A percentile compares a stretch with the other conserved stretches of the same genome.
Evolutionary conservation across 2,113 vertebrate genomes (phyloP).

Genomic region (Centropus unirufus): DNA sequence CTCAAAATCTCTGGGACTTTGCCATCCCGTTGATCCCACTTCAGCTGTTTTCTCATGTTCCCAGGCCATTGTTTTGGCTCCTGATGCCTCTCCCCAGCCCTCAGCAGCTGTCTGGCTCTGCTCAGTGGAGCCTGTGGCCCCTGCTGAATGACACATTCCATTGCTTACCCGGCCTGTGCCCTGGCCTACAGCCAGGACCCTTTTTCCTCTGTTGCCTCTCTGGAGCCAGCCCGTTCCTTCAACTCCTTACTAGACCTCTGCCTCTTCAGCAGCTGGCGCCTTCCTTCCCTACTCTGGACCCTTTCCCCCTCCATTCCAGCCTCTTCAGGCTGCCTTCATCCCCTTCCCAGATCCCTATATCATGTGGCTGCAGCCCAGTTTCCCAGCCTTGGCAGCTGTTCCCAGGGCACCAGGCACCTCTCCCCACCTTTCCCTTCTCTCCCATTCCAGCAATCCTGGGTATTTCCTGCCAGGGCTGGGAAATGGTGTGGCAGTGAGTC

Average conservation of each 20-base stretch:
- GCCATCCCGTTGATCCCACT: background rate
- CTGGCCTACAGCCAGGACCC: background rate
- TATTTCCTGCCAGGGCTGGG: background rate
- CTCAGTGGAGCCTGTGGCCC: rapidly evolving
- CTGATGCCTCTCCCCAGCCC: rapidly evolving
- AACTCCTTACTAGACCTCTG: too few relatives aligned
- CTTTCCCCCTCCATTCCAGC: rapidly evolving
- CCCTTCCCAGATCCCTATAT: background rate
- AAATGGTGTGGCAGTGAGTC: rapidly evolving
- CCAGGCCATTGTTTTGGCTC: background rate
- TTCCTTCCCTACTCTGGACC: background rate
- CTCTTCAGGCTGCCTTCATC: too few relatives aligned
- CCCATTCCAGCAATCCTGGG: too few relatives aligned
- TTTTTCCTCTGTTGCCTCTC: background rate
- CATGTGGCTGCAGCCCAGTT: rapidly evolving
- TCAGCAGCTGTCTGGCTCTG: background rate
- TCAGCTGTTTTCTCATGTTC: background rate
- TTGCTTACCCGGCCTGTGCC: background rate
- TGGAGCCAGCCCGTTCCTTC: background rate
- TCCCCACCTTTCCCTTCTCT: background rate
- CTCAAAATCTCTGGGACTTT: background rate
- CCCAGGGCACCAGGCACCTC: background rate
- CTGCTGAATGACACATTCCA: rapidly evolving
- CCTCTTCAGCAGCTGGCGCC: background rate
- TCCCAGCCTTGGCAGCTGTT: background rate